Evolutionary conservation across 2,113 vertebrate species (phyloP).

Genomic region (Ivindomyrus marchei): DNA sequence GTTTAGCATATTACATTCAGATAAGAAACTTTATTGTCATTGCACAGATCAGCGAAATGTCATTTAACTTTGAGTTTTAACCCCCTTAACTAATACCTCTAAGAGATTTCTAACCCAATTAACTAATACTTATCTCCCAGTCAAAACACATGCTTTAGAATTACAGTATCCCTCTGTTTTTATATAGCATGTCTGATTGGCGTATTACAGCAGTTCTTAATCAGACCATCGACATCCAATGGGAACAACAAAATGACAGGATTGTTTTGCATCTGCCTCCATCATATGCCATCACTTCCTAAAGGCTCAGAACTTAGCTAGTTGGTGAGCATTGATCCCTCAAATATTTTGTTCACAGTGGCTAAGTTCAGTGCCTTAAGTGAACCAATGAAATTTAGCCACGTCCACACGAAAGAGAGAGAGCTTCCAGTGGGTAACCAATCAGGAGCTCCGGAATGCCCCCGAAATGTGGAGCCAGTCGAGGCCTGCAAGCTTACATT

Average conservation of each 20-base stretch:
- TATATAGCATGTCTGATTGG: neutral
- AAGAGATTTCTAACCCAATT: too few relatives aligned
- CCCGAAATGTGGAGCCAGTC: slow-evolving; percentile 20
- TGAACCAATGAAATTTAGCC: slow-evolving; percentile 53
- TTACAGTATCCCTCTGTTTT: neutral
- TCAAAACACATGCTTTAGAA: neutral
- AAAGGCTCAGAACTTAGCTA: slow-evolving; percentile 74
- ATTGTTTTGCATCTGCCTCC: neutral
- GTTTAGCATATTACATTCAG: neutral
- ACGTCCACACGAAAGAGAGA: neutral
- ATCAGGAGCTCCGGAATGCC: slow-evolving; percentile 19
- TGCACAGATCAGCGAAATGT: neutral
- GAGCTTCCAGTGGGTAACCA: neutral
- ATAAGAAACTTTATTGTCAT: neutral
- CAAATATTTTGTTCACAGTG: slow-evolving; percentile 75
- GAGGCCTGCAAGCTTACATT: slow-evolving; percentile 34
- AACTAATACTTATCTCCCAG: neutral
- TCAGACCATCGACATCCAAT: neutral
- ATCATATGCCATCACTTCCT: slow-evolving; percentile 47
- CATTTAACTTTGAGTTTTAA: neutral
- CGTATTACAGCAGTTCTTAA: neutral
- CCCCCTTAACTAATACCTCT: neutral
- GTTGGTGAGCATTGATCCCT: slow-evolving; percentile 74
- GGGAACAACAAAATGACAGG: neutral
- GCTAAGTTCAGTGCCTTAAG: slow-evolving; percentile 77